Evolutionary conservation across 2,888 invertebrate genomes (phyloP).

Genomic region (Agapetus fuscipes): DNA sequence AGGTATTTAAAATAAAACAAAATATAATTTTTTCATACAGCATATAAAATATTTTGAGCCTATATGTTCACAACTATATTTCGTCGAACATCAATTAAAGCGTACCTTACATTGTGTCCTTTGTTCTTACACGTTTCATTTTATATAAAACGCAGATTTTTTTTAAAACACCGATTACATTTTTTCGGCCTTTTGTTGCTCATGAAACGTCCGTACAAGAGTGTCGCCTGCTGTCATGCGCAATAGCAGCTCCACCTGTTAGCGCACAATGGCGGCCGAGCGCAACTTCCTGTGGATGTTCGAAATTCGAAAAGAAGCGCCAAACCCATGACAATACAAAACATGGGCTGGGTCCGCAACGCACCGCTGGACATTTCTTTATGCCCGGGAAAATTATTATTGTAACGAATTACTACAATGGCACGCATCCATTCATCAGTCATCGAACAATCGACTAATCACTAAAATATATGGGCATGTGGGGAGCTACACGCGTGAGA

Average conservation of each 20-base stretch:
- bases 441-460: background rate
- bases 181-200: no score
- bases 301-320: slow-evolving; percentile 25
- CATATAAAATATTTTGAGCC: no score
- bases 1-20: no score
- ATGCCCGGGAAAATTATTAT: background rate
- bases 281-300: slow-evolving; percentile 23
- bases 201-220: slow-evolving; percentile 12
- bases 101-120: no score
- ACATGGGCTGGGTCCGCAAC: slow-evolving; percentile 33
- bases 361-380: slow-evolving; percentile 26
- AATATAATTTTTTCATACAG: no score
- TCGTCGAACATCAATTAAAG: no score
- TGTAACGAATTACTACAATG: background rate
- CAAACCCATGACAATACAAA: slow-evolving; percentile 31
- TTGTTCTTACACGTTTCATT: no score
- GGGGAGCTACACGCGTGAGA: no score
- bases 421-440: background rate
- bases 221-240: slow-evolving; percentile 4
- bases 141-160: no score
- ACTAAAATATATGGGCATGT: no score
- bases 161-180: no score
- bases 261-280: slow-evolving; percentile 25
- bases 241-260: slow-evolving; percentile 41
- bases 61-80: no score